These are phyloP conservation scores for Atrichornis clamosus DNA, from an alignment of 2,113 vertebrate genomes.

Conservation along the genomic window DNA sequence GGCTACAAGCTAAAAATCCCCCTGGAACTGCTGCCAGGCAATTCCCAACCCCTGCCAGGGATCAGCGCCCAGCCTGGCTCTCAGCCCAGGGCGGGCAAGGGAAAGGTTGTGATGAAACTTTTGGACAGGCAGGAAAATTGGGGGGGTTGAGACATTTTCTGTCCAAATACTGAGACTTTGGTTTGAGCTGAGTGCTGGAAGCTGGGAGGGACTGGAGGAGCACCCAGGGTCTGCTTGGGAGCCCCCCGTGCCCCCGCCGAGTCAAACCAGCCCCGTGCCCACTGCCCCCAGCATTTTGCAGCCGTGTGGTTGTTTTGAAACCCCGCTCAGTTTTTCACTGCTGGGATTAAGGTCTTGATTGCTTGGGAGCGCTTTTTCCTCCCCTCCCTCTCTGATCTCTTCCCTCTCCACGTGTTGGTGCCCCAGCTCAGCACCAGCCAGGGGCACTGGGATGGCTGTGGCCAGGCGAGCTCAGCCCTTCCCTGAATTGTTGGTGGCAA, in stretches of 20 bases:
- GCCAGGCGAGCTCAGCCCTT: too few species aligned
- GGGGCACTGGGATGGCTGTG: background rate
- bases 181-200: background rate
- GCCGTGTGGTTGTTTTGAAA: background rate
- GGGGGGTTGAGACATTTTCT: background rate
- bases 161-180: background rate
- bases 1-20: background rate
- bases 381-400: background rate
- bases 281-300: fast-evolving
- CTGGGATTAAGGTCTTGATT: background rate
- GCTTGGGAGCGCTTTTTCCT: background rate
- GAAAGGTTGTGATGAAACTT: background rate
- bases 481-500: background rate
- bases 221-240: background rate
- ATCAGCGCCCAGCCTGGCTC: background rate
- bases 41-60: background rate
- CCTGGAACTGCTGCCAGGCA: background rate
- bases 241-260: too few species aligned
- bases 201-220: background rate
- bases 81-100: background rate
- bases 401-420: fast-evolving
- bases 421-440: background rate
- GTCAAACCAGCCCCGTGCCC: fast-evolving
- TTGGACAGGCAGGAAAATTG: fast-evolving
- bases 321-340: background rate